Percentiles rank a stretch among this genome's conserved stretches.
phyloP scores from a whole-genome alignment of 2,797 vertebrate genomes.

The Falco cherrug region DNA sequence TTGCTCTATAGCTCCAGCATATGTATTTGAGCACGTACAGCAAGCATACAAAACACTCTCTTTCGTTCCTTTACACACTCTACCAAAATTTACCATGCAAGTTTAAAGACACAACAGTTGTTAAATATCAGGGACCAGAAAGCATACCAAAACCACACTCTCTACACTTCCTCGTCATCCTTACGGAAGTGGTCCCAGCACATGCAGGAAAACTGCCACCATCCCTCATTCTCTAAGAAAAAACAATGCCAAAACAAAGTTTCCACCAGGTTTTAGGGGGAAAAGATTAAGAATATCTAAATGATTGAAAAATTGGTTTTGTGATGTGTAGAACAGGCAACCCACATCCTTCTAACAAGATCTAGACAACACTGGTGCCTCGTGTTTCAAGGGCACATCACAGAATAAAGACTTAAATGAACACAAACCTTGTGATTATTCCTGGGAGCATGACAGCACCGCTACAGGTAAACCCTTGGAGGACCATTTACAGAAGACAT shows the following conservation, averaged over 20 bases:
- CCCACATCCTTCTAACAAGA: background rate
- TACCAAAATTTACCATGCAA: background rate
- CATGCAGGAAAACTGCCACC: background rate
- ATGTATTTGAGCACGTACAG: background rate
- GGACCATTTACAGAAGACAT: slow-evolving; percentile 70
- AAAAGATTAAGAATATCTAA: background rate
- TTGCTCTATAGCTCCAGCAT: background rate
- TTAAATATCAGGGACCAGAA: background rate
- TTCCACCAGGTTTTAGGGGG: background rate
- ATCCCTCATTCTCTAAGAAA: background rate
- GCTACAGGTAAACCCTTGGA: slow-evolving; percentile 69
- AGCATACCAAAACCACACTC: background rate
- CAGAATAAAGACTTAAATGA: slow-evolving; percentile 44
- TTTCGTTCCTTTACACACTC: background rate
- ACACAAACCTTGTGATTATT: slow-evolving; percentile 72
- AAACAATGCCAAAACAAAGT: background rate
- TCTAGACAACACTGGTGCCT: background rate
- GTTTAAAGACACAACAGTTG: background rate
- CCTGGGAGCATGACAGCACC: slow-evolving; percentile 71
- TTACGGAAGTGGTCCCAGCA: background rate
- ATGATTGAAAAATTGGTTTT: background rate
- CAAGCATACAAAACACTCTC: background rate
- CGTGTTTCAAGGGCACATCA: background rate
- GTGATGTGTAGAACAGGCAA: background rate
- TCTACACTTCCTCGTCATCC: background rate